Evolutionary conservation across 1,140 invertebrate species (phyloP).

Genomic region (Trigoniulus corallinus): DNA sequence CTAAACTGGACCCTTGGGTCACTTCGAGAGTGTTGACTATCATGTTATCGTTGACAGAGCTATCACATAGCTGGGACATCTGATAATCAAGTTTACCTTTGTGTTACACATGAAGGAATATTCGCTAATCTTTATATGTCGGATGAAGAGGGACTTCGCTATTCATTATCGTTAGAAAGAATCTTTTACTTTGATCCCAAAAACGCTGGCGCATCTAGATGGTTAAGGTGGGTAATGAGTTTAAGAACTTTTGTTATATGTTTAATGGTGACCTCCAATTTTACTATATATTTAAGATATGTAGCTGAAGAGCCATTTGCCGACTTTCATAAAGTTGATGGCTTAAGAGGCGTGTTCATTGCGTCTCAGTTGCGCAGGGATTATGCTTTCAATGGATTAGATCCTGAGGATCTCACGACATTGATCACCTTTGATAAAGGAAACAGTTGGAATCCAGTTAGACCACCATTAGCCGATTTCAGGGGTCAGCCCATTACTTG

Average conservation of each 20-base stretch:
- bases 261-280: no score
- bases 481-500: slow-evolving; percentile 46
- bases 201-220: slow-evolving; percentile 55
- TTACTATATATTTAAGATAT: slow-evolving; percentile 35
- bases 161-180: slow-evolving; percentile 59
- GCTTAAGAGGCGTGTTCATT: slow-evolving; percentile 72
- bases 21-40: no score
- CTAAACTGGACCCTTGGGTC: no score
- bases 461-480: slow-evolving; percentile 44
- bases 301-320: slow-evolving; percentile 63
- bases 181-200: slow-evolving; percentile 71
- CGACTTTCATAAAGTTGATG: slow-evolving; percentile 75
- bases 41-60: no score
- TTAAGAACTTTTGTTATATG: no score
- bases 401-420: slow-evolving; percentile 52
- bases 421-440: slow-evolving; percentile 80
- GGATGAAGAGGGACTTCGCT: slow-evolving; percentile 31
- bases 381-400: slow-evolving; percentile 31
- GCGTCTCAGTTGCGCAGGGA: slow-evolving; percentile 51
- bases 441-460: slow-evolving; percentile 54
- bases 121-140: slow-evolving; percentile 55
- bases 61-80: slow-evolving; percentile 71
- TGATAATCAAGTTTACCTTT: slow-evolving; percentile 55
- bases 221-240: slow-evolving; percentile 67
- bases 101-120: slow-evolving; percentile 57